Conservation (phyloP, 2,113 vertebrate genomes). For the Alouatta palliata region DNA sequence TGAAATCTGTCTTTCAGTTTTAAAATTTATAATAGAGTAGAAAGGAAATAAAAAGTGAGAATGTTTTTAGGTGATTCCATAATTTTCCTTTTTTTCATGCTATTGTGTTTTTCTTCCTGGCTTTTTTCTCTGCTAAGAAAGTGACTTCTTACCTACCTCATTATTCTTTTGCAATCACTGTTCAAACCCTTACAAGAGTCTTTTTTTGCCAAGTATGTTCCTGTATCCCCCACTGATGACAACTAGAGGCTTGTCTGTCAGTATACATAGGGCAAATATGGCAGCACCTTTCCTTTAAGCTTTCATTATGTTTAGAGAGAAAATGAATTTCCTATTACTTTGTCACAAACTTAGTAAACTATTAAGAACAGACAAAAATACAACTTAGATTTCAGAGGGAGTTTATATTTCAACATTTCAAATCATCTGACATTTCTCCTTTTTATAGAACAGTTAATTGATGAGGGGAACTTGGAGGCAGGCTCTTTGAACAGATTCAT, state of each 20-base stretch:
- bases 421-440: constrained; percentile 42
- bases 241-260: constrained; percentile 55
- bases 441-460: neutral
- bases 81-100: neutral
- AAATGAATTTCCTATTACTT: constrained; percentile 59
- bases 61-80: neutral
- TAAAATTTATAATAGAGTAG: neutral
- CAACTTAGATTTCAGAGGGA: constrained; percentile 41
- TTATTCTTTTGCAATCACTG: neutral
- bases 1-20: neutral
- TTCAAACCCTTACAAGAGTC: neutral
- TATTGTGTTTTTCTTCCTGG: neutral
- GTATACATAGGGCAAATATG: neutral
- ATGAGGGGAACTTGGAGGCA: neutral
- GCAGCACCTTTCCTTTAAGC: neutral
- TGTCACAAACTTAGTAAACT: constrained; percentile 39
- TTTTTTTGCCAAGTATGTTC: neutral
- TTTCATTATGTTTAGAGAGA: constrained; percentile 55
- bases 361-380: constrained; percentile 35
- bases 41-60: neutral
- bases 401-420: constrained; percentile 42
- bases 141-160: neutral
- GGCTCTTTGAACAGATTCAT: neutral
- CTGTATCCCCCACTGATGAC: neutral
- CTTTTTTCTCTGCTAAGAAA: constrained; percentile 5